phyloP scores from a whole-genome alignment of 2,797 vertebrate species.

The Ctenopoma multispine region DNA sequence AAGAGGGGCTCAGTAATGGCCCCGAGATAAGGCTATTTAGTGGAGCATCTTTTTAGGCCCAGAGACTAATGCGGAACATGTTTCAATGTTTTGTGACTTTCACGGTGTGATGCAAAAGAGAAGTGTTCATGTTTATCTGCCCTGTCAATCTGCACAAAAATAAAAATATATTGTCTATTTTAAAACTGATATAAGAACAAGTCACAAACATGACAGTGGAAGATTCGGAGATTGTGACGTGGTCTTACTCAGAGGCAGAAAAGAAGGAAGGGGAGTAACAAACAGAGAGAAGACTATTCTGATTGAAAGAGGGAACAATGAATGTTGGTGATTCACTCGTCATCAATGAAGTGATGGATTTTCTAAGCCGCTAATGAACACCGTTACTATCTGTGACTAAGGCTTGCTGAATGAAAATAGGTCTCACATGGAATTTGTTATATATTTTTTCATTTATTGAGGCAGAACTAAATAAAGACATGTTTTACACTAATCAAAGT shows the following conservation, averaged over 20 bases:
- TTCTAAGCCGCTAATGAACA: slow-evolving; percentile 24
- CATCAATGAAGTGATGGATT: slow-evolving; percentile 23
- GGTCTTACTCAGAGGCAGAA: background rate
- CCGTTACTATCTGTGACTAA: slow-evolving; percentile 18
- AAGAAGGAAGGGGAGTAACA: background rate
- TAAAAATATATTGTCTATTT: background rate
- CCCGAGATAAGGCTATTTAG: slow-evolving; percentile 33
- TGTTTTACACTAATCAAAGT: background rate
- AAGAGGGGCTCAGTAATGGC: slow-evolving; percentile 40
- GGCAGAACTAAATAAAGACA: background rate
- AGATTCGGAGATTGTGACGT: slow-evolving; percentile 6
- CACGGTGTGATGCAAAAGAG: slow-evolving; percentile 12
- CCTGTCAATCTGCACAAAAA: background rate
- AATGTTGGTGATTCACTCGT: slow-evolving; percentile 20
- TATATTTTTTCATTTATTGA: background rate
- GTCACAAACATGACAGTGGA: background rate
- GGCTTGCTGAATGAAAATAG: slow-evolving; percentile 12
- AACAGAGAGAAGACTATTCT: background rate
- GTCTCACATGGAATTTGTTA: slow-evolving; percentile 11
- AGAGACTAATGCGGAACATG: slow-evolving; percentile 19
- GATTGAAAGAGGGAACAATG: background rate
- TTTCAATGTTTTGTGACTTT: slow-evolving; percentile 22
- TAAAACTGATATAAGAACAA: background rate
- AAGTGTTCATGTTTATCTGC: background rate
- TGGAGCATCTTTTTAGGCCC: slow-evolving; percentile 19